Conservation (phyloP, 2,113 vertebrate species). For the Nothocercus nigrocapillus region DNA sequence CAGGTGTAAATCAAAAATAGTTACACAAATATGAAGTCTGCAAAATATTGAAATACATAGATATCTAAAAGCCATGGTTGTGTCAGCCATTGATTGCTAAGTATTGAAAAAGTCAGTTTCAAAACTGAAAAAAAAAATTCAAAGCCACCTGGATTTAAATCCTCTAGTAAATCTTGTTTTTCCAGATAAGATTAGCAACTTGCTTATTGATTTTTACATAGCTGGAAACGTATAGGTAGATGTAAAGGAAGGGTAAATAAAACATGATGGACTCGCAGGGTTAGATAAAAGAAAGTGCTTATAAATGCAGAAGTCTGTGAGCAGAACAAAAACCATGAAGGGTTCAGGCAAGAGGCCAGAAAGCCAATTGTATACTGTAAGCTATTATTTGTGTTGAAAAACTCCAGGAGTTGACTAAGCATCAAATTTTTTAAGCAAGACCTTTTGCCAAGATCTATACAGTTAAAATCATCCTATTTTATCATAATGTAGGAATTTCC, state of each 20-base stretch:
- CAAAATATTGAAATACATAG: background rate
- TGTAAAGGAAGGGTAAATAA: slow-evolving; percentile 60
- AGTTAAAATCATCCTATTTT: background rate
- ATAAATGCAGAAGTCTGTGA: slow-evolving; percentile 40
- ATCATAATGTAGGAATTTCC: background rate
- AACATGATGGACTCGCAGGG: slow-evolving; percentile 33
- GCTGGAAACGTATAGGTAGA: slow-evolving; percentile 10
- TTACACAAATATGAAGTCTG: background rate
- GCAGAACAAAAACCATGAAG: background rate
- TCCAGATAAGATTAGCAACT: slow-evolving; percentile 33
- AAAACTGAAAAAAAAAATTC: background rate
- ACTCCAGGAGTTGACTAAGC: background rate
- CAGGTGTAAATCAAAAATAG: background rate
- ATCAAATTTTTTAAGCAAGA: background rate
- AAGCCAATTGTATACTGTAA: background rate
- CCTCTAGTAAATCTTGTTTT: background rate
- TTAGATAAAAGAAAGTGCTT: slow-evolving; percentile 41
- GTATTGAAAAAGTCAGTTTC: background rate
- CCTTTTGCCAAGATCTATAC: background rate
- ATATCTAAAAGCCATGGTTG: background rate
- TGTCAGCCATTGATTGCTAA: background rate
- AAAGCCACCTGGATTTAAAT: background rate
- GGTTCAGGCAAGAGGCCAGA: slow-evolving; percentile 44
- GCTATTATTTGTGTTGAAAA: background rate
- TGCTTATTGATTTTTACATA: background rate